Evolutionary conservation across 2,113 vertebrate genomes (phyloP).

Genomic region (Brachyhypopomus gauderio): DNA sequence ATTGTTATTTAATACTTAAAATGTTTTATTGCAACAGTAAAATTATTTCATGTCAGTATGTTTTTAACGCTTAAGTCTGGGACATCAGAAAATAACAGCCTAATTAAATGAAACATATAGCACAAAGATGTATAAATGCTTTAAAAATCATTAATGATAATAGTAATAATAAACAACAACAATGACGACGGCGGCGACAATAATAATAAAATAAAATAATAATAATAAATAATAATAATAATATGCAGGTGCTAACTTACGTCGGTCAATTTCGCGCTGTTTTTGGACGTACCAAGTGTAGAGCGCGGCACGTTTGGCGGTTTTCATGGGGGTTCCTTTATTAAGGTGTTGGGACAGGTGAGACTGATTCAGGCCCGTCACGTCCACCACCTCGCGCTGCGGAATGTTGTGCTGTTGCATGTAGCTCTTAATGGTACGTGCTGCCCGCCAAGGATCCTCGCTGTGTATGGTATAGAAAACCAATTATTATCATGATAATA

Average conservation of each 20-base stretch:
- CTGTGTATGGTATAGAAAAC: slow-evolving; percentile 63
- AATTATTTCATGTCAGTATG: neutral
- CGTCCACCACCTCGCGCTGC: slow-evolving; percentile 95
- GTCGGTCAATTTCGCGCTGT: slow-evolving; percentile 95
- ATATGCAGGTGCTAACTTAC: slow-evolving; percentile 83
- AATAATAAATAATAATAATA: neutral
- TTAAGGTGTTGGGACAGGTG: slow-evolving; percentile 99
- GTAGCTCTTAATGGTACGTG: slow-evolving; percentile 98
- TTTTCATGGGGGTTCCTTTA: slow-evolving; percentile 99
- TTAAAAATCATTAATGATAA: neutral
- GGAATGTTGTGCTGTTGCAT: slow-evolving; percentile 99
- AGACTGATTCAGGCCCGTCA: slow-evolving; percentile 97
- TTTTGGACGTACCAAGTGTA: slow-evolving; percentile 99
- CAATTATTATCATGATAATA: neutral
- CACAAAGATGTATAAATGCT: neutral
- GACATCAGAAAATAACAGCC: slow-evolving; percentile 4
- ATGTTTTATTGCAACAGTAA: no score
- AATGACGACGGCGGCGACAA: neutral
- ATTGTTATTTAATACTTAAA: no score
- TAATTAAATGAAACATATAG: neutral
- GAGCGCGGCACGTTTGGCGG: slow-evolving; percentile 93
- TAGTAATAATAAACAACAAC: neutral
- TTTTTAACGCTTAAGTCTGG: neutral
- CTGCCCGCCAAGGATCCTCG: slow-evolving; percentile 96
- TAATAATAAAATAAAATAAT: neutral